phyloP scores from a whole-genome alignment of 2,113 vertebrate genomes.

The Alces alces region DNA sequence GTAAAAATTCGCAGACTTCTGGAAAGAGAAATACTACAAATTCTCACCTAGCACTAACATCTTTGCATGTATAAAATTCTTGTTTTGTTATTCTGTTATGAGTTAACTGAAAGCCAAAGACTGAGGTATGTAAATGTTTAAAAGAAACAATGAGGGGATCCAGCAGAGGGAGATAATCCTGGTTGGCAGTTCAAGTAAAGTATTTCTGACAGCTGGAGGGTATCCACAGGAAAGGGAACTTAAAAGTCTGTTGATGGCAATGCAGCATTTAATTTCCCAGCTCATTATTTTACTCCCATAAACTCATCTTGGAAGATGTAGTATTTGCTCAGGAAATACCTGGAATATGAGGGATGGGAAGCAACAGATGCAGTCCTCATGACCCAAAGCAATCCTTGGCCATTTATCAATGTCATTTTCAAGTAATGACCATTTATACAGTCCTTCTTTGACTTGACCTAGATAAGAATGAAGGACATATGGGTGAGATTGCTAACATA shows the following conservation, averaged over 20 bases:
- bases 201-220: background rate
- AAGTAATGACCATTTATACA: background rate
- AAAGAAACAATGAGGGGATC: background rate
- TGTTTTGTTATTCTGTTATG: background rate
- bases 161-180: background rate
- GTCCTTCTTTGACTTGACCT: background rate
- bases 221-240: background rate
- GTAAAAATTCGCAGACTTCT: background rate
- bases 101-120: background rate
- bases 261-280: background rate
- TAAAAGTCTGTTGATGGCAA: background rate
- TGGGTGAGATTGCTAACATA: background rate
- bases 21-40: background rate
- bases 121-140: background rate
- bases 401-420: background rate
- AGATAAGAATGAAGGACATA: background rate
- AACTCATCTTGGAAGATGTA: accelerated
- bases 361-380: background rate
- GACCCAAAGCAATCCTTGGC: background rate
- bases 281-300: background rate
- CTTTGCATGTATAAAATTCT: background rate
- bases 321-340: background rate
- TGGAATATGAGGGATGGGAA: background rate
- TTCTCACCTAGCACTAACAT: background rate
- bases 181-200: background rate